phyloP scores from a whole-genome alignment of 2,888 invertebrate species.

The Drosophila barbarae region DNA sequence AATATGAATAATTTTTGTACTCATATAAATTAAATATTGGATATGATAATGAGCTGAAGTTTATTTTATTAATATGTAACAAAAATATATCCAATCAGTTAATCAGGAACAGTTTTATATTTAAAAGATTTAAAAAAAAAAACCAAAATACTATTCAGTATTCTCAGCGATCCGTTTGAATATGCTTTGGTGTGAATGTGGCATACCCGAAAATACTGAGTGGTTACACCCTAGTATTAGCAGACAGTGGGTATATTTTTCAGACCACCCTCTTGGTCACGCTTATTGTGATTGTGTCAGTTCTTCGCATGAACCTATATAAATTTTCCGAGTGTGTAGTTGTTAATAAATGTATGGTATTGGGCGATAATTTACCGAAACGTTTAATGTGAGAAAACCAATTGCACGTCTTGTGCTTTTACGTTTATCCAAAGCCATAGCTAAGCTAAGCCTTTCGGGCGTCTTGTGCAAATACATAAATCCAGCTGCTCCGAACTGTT shows the following conservation, averaged over 20 bases:
- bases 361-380: slow-evolving; percentile 11
- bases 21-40: too few relatives aligned
- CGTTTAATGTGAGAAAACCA: slow-evolving; percentile 8
- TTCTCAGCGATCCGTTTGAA: neutral
- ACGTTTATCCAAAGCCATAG: neutral
- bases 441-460: neutral
- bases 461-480: neutral
- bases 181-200: neutral
- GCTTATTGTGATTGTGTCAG: slow-evolving; percentile 3
- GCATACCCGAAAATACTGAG: neutral
- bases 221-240: neutral
- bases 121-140: too few relatives aligned
- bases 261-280: neutral
- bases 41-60: too few relatives aligned
- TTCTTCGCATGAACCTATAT: neutral
- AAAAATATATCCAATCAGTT: too few relatives aligned
- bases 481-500: slow-evolving; percentile 10
- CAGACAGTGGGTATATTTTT: neutral
- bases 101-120: too few relatives aligned
- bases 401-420: neutral
- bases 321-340: slow-evolving; percentile 9
- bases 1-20: neutral
- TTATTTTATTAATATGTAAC: too few relatives aligned
- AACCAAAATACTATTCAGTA: too few relatives aligned
- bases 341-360: slow-evolving; percentile 12